A percentile compares a stretch with the other conserved stretches of the same genome.
phyloP scores from a whole-genome alignment of 2,888 invertebrate species.

The Branchipolynoe longqiensis region DNA sequence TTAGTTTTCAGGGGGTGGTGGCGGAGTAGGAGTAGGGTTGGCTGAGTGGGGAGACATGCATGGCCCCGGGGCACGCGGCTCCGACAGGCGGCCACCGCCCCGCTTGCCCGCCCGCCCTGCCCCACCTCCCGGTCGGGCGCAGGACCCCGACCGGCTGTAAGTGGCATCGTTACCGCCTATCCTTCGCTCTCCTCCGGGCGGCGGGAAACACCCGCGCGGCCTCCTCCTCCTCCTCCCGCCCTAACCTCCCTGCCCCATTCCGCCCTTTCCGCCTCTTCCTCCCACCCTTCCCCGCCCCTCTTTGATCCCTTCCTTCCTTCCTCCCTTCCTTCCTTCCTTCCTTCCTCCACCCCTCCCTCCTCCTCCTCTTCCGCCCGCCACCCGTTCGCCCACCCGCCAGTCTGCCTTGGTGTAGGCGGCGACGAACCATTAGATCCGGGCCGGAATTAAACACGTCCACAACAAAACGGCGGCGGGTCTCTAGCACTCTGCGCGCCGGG shows the following conservation, averaged over 20 bases:
- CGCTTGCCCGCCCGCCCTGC: conserved; percentile 3
- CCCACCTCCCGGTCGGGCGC: not conserved
- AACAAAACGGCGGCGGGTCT: not conserved
- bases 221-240: not conserved
- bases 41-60: conserved; percentile 18
- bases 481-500: not conserved
- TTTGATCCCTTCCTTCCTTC: not conserved
- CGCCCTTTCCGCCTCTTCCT: not conserved
- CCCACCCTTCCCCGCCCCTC: not conserved
- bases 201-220: conserved; percentile 28
- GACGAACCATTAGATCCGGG: conserved; percentile 41
- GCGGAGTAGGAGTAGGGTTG: not conserved
- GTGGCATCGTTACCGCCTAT: conserved; percentile 47
- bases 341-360: not conserved
- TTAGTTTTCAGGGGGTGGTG: conserved; percentile 21
- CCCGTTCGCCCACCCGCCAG: not conserved
- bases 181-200: conserved; percentile 34
- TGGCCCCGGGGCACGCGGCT: conserved; percentile 4
- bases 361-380: not conserved
- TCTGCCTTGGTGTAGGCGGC: not conserved
- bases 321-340: not conserved
- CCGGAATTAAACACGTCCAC: conserved; percentile 32
- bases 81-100: not conserved
- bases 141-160: conserved; percentile 35
- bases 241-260: not conserved